Percentiles rank a stretch among this genome's conserved stretches.
phyloP scores from a whole-genome alignment of 2,113 vertebrate species.

The Crotalus tigris region DNA sequence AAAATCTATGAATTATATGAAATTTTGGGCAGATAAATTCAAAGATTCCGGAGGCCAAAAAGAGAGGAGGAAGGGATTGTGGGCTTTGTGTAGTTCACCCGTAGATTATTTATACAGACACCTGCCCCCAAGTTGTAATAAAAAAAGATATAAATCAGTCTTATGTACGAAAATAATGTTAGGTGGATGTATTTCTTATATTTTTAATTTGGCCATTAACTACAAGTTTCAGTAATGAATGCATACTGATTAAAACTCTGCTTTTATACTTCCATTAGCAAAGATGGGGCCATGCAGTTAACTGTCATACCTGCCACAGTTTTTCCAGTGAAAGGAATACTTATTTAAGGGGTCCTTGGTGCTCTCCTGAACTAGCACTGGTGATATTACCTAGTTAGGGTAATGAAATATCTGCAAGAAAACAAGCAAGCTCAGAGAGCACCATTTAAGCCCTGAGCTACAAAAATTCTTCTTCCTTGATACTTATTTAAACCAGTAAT shows the following conservation, averaged over 20 bases:
- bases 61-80: background rate
- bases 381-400: too few relatives aligned
- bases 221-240: background rate
- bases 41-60: background rate
- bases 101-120: background rate
- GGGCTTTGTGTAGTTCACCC: background rate
- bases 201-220: background rate
- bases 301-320: too few relatives aligned
- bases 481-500: slow-evolving; percentile 30
- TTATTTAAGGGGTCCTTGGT: slow-evolving; percentile 13
- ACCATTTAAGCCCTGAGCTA: too few relatives aligned
- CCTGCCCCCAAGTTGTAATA: background rate
- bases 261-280: background rate
- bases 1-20: background rate
- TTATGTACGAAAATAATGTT: background rate
- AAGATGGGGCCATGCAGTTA: background rate
- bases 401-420: too few relatives aligned
- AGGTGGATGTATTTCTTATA: background rate
- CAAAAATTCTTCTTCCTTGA: too few relatives aligned
- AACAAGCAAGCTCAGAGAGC: too few relatives aligned
- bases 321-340: background rate
- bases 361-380: too few relatives aligned
- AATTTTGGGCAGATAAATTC: background rate
- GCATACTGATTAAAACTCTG: background rate
- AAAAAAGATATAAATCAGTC: background rate